Evolutionary conservation across 2,113 vertebrate genomes (phyloP), one percentile per base, ranked within the genome.

Genomic region (Mugil cephalus): DNA sequence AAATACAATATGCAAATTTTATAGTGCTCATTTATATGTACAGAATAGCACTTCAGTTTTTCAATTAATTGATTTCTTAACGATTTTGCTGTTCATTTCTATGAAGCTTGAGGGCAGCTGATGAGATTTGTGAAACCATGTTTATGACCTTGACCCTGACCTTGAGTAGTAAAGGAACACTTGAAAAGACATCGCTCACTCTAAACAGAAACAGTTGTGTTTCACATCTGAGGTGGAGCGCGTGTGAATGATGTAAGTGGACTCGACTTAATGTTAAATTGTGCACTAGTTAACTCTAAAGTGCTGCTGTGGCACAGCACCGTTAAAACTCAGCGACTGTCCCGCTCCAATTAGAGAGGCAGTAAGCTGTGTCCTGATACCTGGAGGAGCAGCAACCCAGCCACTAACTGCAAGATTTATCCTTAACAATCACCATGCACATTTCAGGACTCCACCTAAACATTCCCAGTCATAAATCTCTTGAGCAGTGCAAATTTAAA

Each of bases 81-180:
- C 39, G 0, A 14, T 17, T 64, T 36, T 63, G 34, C 52, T 8
- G 6, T 3, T 18, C 24, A 30, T 30, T 30, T 30, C 24, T 30
- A 30, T 30, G 24, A 30, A 30, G 24, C 24, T 30, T 30, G 3
- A 30, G 24, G 24, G 24, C 24, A 30, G 24, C 5, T 3, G 24
- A 30, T 3, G 24, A 30, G 7, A 11, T 63, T n/a, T 53, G 43
- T 54, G 7, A 52, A 24, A 6, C 39, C 13, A 11, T 6, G 36
- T 11, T 0, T 35, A 66, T 60, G 79, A 71, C 69, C 85, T 80
- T 62, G 84, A 71, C 69, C 85, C 77, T 62, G 84, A 77, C 83
- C 80, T 83, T 83, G 80, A 72, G 48, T 4, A 13, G 51, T 46
- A 35, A 38, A 51, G 42, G 52, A 77, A 77, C 7, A 30, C 35